These are phyloP conservation scores for Coleophora deauratella DNA, from an alignment of 2,888 invertebrate genomes.

Conservation along the genomic window DNA sequence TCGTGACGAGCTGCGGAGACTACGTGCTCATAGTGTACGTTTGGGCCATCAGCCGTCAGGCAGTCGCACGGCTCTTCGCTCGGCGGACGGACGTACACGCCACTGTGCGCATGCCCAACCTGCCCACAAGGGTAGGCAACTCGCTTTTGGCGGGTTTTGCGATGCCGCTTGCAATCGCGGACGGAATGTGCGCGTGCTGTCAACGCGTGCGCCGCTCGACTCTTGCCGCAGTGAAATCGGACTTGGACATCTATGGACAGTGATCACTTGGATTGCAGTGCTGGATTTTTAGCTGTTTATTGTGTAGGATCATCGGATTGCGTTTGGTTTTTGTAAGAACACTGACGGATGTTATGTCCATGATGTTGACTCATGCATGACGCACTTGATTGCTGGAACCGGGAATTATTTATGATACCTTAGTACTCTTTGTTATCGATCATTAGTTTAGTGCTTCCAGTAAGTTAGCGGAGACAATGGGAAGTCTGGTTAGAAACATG, in stretches of 20 bases:
- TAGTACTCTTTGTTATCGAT: constrained; percentile 17
- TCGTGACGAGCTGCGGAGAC: too few species aligned
- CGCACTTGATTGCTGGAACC: constrained; percentile 67
- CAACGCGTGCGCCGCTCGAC: constrained; percentile 29
- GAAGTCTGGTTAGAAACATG: too few species aligned
- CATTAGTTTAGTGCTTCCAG: background rate
- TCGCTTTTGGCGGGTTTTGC: constrained; percentile 68
- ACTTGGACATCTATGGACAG: constrained; percentile 52
- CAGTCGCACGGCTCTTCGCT: constrained; percentile 62
- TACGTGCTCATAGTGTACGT: too few species aligned
- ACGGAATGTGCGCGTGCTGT: constrained; percentile 58
- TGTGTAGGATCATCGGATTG: constrained; percentile 37
- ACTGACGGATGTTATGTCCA: constrained; percentile 62
- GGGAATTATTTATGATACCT: constrained; percentile 45
- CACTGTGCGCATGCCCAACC: constrained; percentile 25
- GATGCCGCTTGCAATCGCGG: constrained; percentile 53
- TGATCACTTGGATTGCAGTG: constrained; percentile 72
- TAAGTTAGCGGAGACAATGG: too few species aligned
- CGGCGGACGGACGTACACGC: constrained; percentile 40
- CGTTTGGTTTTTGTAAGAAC: constrained; percentile 46
- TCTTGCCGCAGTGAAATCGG: constrained; percentile 28
- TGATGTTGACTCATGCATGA: constrained; percentile 70
- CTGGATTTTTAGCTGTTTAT: constrained; percentile 40
- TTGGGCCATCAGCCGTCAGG: constrained; percentile 10
- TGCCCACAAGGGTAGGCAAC: constrained; percentile 34